Percentiles rank a stretch among this genome's conserved stretches.
phyloP scores from a whole-genome alignment of 37 sponge, comb jelly and placozoan species.

The Cladorhizidae sp. region DNA sequence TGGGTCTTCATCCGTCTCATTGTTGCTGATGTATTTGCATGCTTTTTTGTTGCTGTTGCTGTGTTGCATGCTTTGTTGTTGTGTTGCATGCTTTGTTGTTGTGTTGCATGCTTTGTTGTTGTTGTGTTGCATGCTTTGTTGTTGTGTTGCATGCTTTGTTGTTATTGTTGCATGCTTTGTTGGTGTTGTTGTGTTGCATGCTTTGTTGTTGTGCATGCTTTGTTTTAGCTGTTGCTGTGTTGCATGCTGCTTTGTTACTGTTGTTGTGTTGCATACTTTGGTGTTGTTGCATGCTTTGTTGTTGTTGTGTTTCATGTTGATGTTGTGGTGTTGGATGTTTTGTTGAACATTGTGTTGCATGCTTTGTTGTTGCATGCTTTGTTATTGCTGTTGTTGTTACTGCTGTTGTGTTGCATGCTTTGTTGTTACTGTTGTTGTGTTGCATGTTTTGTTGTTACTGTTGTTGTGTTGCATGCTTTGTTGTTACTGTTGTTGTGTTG shows the following conservation, averaged over 20 bases:
- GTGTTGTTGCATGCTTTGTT: background rate
- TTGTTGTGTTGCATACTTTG: background rate
- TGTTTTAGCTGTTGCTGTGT: background rate
- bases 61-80: background rate
- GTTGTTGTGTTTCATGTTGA: background rate
- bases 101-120: background rate
- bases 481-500: too few relatives aligned
- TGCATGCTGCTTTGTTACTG: background rate
- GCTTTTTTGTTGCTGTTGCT: too few relatives aligned
- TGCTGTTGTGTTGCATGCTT: too few relatives aligned
- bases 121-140: background rate
- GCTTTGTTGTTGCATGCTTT: background rate
- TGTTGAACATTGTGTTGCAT: background rate
- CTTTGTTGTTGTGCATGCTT: background rate
- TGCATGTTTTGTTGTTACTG: background rate
- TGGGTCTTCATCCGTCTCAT: too few relatives aligned
- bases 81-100: background rate
- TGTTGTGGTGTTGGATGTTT: background rate
- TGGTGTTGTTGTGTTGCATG: background rate
- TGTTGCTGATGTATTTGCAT: too few relatives aligned
- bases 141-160: too few relatives aligned
- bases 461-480: background rate
- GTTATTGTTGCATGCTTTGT: background rate
- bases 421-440: background rate
- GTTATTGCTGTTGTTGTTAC: too few relatives aligned